phyloP scores from a whole-genome alignment of 2,797 vertebrate genomes.

The Sebastes oblongus region DNA sequence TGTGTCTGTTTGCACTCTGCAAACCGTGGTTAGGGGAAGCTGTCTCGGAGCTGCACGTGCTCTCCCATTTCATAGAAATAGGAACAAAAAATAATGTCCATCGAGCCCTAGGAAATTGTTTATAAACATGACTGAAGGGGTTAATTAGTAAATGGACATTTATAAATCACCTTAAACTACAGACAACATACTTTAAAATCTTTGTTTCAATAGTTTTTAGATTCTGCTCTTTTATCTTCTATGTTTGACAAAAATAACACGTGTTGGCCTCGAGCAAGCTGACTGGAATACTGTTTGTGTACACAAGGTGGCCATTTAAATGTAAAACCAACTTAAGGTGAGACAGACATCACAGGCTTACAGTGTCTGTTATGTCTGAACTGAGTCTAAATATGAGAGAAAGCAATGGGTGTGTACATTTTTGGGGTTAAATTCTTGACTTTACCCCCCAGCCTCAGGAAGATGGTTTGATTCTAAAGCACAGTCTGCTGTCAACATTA shows the following conservation, averaged over 20 bases:
- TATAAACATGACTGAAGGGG: background rate
- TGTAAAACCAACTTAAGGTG: slow-evolving; percentile 23
- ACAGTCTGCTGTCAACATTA: background rate
- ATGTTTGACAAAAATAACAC: slow-evolving; percentile 11
- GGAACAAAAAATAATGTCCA: background rate
- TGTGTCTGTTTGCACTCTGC: slow-evolving; percentile 13
- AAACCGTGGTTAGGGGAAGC: slow-evolving; percentile 12
- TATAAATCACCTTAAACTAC: background rate
- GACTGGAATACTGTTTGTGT: slow-evolving; percentile 13
- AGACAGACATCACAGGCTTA: slow-evolving; percentile 1
- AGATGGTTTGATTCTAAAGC: background rate
- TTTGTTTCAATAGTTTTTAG: background rate
- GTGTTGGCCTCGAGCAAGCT: background rate
- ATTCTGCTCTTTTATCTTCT: background rate
- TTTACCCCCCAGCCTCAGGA: background rate
- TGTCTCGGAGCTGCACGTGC: background rate
- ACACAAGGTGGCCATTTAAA: slow-evolving; percentile 29
- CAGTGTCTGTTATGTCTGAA: slow-evolving; percentile 42
- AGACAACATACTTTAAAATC: background rate
- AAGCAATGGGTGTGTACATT: background rate
- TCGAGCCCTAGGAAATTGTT: background rate
- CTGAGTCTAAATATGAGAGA: slow-evolving; percentile 35
- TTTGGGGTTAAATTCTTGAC: background rate
- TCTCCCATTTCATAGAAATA: background rate
- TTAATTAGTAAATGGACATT: background rate